A percentile compares a stretch with the other conserved stretches of the same genome.
phyloP scores from a whole-genome alignment of 2,888 invertebrate genomes.

The Hipparchia semele region DNA sequence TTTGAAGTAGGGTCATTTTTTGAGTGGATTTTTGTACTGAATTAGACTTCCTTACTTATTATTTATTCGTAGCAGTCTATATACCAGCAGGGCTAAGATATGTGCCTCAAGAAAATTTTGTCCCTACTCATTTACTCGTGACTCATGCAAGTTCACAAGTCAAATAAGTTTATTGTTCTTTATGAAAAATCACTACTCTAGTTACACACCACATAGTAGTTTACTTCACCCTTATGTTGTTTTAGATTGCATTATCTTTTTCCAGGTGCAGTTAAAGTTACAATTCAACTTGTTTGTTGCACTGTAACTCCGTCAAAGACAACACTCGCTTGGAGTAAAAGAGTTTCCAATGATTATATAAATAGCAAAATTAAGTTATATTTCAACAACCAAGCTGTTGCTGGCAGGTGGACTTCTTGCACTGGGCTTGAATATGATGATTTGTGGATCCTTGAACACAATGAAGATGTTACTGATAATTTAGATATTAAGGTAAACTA shows the following conservation, averaged over 20 bases:
- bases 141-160: too few species aligned
- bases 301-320: constrained; percentile 60
- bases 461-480: constrained; percentile 46
- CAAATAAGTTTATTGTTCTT: too few species aligned
- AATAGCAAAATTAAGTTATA: constrained; percentile 52
- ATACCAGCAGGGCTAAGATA: too few species aligned
- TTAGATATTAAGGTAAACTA: constrained; percentile 63
- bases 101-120: too few species aligned
- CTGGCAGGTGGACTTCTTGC: constrained; percentile 71
- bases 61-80: too few species aligned
- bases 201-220: too few species aligned
- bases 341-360: constrained; percentile 56
- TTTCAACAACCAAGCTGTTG: constrained; percentile 53
- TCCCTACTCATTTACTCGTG: too few species aligned
- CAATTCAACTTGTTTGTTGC: constrained; percentile 63
- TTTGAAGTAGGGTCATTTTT: too few species aligned
- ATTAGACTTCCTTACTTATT: too few species aligned
- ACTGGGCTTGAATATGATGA: constrained; percentile 71
- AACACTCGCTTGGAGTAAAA: constrained; percentile 68
- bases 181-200: too few species aligned
- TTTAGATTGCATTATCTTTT: background rate
- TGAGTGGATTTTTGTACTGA: too few species aligned
- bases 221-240: too few species aligned
- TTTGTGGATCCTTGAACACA: constrained; percentile 72
- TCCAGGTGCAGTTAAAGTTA: constrained; percentile 72